A percentile compares a stretch with the other conserved stretches of the same genome.
Evolutionary conservation across 2,888 invertebrate genomes (phyloP).

Genomic region (Ophion slaviceki): DNA sequence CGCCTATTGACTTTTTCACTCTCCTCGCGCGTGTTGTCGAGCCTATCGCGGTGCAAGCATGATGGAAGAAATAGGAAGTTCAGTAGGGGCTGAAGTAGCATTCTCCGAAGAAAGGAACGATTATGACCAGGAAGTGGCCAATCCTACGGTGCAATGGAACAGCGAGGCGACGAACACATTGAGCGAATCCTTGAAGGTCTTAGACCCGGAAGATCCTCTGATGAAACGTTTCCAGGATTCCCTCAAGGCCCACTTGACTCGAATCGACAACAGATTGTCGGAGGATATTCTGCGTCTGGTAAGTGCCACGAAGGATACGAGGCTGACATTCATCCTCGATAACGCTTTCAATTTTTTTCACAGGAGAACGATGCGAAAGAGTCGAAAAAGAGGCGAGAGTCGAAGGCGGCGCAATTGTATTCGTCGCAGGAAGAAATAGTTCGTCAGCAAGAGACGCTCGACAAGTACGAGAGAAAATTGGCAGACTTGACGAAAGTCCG

Average conservation of each 20-base stretch:
- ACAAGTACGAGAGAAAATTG: conserved; percentile 85
- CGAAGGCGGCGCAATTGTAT: conserved; percentile 86
- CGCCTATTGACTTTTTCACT: neutral
- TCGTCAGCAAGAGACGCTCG: conserved; percentile 85
- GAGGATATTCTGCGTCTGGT: conserved; percentile 89
- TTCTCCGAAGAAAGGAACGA: conserved; percentile 25
- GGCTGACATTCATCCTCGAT: neutral
- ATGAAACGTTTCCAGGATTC: conserved; percentile 90
- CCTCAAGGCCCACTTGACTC: conserved; percentile 87
- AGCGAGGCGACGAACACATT: conserved; percentile 23
- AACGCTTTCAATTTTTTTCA: conserved; percentile 10
- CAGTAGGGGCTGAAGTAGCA: neutral
- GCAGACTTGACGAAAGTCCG: conserved; percentile 84
- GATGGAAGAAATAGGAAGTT: conserved; percentile 32
- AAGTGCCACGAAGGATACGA: conserved; percentile 69
- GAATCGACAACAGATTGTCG: conserved; percentile 87
- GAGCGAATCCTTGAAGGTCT: conserved; percentile 81
- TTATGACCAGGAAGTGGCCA: conserved; percentile 17
- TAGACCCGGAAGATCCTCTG: conserved; percentile 90
- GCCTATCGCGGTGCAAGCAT: neutral
- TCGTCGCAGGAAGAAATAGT: conserved; percentile 87
- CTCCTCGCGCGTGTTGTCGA: neutral
- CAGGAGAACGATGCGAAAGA: conserved; percentile 84
- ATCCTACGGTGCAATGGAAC: conserved; percentile 45
- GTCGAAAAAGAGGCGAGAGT: conserved; percentile 85